Evolutionary conservation across 1,140 invertebrate genomes (phyloP).

Genomic region (Macrostomum lignano): DNA sequence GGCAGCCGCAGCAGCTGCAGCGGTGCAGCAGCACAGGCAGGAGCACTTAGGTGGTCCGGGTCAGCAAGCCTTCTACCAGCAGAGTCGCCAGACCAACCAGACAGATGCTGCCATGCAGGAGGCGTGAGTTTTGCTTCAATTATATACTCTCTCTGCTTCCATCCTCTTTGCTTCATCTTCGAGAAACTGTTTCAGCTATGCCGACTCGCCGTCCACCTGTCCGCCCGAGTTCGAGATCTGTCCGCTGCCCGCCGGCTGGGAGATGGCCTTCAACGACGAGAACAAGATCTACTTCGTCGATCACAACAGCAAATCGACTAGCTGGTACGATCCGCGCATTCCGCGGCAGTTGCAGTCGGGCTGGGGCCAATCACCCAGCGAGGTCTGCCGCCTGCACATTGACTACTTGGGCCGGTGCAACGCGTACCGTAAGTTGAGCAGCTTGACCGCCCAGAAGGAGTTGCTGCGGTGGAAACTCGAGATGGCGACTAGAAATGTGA

Average conservation of each 20-base stretch:
- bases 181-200: background rate
- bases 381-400: too few relatives aligned
- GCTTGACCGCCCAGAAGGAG: too few relatives aligned
- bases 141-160: background rate
- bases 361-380: too few relatives aligned
- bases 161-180: background rate
- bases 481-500: too few relatives aligned
- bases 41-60: conserved; percentile 1
- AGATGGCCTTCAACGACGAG: background rate
- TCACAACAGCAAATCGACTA: conserved; percentile 1
- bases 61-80: background rate
- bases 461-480: too few relatives aligned
- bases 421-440: too few relatives aligned
- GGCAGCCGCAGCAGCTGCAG: too few relatives aligned
- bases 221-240: background rate
- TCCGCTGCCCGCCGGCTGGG: background rate
- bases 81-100: background rate
- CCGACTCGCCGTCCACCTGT: background rate
- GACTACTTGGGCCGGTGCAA: too few relatives aligned
- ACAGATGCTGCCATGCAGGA: background rate
- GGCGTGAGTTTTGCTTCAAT: background rate
- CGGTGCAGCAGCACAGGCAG: too few relatives aligned
- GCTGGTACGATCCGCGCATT: too few relatives aligned
- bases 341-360: too few relatives aligned
- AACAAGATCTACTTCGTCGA: background rate